These are phyloP conservation scores for Calephelis virginiensis DNA, from an alignment of 1,140 invertebrate species.

Conservation along the genomic window DNA sequence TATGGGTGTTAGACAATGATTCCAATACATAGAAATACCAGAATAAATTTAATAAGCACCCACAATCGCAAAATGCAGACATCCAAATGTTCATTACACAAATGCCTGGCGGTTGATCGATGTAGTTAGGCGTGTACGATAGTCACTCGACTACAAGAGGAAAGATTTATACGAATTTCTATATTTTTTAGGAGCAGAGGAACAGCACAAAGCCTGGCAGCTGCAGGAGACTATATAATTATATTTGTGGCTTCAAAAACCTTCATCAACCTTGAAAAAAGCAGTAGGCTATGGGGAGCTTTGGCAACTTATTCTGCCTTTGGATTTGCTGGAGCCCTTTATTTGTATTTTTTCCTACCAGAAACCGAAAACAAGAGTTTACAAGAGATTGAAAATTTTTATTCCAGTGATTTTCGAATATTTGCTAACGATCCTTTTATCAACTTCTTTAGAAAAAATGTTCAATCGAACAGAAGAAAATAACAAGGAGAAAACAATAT, in stretches of 20 bases:
- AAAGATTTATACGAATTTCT: too few relatives aligned
- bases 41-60: too few relatives aligned
- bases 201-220: conserved; percentile 79
- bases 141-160: too few relatives aligned
- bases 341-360: conserved; percentile 84
- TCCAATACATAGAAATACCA: too few relatives aligned
- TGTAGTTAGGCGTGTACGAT: too few relatives aligned
- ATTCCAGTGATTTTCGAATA: conserved; percentile 57
- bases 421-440: conserved; percentile 67
- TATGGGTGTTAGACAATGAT: too few relatives aligned
- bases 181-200: conserved; percentile 73
- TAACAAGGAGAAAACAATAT: background rate
- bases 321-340: conserved; percentile 78
- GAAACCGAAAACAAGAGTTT: conserved; percentile 89
- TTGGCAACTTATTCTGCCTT: conserved; percentile 82
- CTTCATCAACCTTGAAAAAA: conserved; percentile 78
- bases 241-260: conserved; percentile 82
- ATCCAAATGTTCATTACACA: too few relatives aligned
- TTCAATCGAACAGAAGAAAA: background rate
- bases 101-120: too few relatives aligned
- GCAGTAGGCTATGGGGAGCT: conserved; percentile 78
- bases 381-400: conserved; percentile 83
- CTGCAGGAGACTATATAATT: conserved; percentile 79
- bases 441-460: conserved; percentile 58
- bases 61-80: too few relatives aligned